Conservation (phyloP, 2,113 vertebrate species). For the Pachyramphus minor region DNA sequence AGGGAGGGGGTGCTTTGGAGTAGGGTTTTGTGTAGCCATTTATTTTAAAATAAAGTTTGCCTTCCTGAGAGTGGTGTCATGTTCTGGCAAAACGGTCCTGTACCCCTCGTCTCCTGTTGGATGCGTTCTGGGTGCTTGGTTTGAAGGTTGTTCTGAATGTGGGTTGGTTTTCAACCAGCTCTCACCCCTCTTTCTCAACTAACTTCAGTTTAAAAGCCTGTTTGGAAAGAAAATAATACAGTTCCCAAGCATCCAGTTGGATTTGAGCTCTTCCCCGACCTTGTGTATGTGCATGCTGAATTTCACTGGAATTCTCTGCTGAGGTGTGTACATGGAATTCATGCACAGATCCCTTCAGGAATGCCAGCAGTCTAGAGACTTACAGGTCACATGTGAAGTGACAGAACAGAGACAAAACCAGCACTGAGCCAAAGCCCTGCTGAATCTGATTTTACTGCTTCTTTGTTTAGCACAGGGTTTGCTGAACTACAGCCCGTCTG, state of each 20-base stretch:
- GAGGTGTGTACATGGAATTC: not conserved
- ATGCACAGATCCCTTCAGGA: not conserved
- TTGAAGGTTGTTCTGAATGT: not conserved
- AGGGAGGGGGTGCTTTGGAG: not conserved
- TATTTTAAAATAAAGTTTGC: constrained; percentile 64
- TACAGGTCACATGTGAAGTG: not conserved
- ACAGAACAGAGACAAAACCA: not conserved
- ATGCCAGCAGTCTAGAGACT: not conserved
- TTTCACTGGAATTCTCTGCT: not conserved
- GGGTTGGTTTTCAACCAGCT: not conserved
- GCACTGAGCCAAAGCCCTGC: not conserved
- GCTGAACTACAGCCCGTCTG: not conserved
- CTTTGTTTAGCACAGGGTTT: not conserved
- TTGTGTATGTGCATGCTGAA: not conserved
- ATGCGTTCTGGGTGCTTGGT: not conserved
- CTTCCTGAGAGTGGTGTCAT: not conserved
- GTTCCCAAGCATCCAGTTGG: not conserved
- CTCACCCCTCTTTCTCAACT: not conserved
- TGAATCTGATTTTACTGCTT: not conserved
- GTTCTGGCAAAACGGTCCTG: not conserved
- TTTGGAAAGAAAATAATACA: not conserved
- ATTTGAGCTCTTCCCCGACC: not conserved
- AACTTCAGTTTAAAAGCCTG: not conserved
- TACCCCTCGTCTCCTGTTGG: not conserved
- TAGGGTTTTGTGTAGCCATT: not conserved